Evolutionary conservation across 2,797 vertebrate species (phyloP), one percentile per base, ranked within the genome.

Genomic region (Fistularia commersonii): DNA sequence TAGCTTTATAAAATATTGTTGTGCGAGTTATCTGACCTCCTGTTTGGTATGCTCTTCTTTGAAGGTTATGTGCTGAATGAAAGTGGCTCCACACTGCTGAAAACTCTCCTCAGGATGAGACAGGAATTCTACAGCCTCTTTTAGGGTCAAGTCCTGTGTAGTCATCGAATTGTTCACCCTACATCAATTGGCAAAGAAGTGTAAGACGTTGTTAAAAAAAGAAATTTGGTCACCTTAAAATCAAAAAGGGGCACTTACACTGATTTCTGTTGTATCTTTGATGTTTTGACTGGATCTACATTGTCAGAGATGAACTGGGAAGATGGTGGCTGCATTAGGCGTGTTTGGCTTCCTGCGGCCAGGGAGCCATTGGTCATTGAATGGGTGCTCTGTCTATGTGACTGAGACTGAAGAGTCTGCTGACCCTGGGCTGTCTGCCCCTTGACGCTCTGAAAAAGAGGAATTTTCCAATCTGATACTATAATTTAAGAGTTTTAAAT

Each of bases 61-160:
- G 81, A 87, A 98, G 77, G 94, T 93, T 73, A 79, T 76, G 49
- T 95, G 92, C 66, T 98, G 96, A 65, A 98, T 95, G 75, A 90
- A 93, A 45, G 89, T 92, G 61, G 95, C 93, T 38, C 95, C 95
- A 32, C 84, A 88, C 48, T 88, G 88, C 72, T 95, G 92, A 55
- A 73, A 77, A 46, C 74, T 90, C 57, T 92, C 89, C 2, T 95
- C 89, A 1, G 74, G 34, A 23, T 68, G 80, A 45, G 76, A 87
- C 55, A 98, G 87, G 43, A 86, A 87, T 5, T 88, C 84, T 39
- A 97, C 90, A 0, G 95, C 95, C 74, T 91, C 88, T 54, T 90
- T 84, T 1, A 98, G 85, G 54, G 89, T 93, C 68, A 96, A 77
- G n/a, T 90, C 85, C 0, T 72, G 50, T 0, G 87, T 71, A 0